Percentiles rank a stretch among this genome's conserved stretches.
phyloP scores from a whole-genome alignment of 2,113 vertebrate species.

The Bujurquina vittata region DNA sequence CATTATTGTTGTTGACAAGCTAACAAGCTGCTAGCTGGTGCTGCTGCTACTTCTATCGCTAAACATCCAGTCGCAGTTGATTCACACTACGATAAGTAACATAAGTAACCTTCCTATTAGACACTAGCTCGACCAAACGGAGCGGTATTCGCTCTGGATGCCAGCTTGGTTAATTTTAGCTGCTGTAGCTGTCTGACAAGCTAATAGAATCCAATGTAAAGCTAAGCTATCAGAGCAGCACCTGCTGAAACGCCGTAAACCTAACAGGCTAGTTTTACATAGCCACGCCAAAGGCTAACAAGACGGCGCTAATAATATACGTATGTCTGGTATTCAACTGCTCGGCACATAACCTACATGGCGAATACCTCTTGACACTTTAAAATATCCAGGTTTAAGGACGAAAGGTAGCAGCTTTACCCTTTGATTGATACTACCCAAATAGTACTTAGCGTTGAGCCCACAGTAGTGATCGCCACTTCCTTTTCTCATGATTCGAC shows the following conservation, averaged over 20 bases:
- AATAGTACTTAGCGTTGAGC: slow-evolving; percentile 52
- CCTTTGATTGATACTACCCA: slow-evolving; percentile 10
- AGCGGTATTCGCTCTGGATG: not conserved
- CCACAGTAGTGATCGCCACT: slow-evolving; percentile 49
- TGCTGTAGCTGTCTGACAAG: slow-evolving; percentile 19
- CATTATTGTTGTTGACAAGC: slow-evolving; percentile 59
- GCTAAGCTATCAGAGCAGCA: slow-evolving; percentile 39
- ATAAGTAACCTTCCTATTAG: slow-evolving; percentile 2
- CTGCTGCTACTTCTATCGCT: slow-evolving; percentile 31
- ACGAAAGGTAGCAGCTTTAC: not conserved
- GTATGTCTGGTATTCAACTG: not conserved
- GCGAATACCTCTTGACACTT: not conserved
- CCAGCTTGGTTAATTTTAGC: slow-evolving; percentile 4
- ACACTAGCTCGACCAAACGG: not conserved
- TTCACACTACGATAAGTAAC: not conserved
- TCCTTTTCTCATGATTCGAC: slow-evolving; percentile 61
- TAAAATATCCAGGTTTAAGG: not conserved
- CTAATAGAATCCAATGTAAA: not conserved
- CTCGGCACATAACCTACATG: not conserved
- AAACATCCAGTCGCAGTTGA: slow-evolving; percentile 61
- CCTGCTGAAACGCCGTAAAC: slow-evolving; percentile 41
- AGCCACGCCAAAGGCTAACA: not conserved
- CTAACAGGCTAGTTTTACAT: slow-evolving; percentile 48
- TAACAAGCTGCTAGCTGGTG: slow-evolving; percentile 66
- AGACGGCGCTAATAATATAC: not conserved